These are phyloP conservation scores for Marmota monax DNA, from an alignment of 2,113 vertebrate species.

Conservation along the genomic window DNA sequence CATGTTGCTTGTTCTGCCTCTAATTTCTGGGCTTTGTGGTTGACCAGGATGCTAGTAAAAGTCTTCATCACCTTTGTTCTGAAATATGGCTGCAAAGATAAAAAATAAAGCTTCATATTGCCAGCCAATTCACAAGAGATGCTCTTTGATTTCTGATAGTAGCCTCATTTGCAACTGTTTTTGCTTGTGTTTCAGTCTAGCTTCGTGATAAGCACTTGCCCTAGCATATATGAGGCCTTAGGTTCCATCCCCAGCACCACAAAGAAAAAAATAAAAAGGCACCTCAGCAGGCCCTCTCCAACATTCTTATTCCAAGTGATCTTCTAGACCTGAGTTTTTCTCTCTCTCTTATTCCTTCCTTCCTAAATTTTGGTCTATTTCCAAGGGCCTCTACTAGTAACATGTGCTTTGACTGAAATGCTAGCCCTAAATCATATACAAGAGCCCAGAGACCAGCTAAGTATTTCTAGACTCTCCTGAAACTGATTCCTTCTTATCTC, in stretches of 20 bases:
- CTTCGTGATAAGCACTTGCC: background rate
- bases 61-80: background rate
- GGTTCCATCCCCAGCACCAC: background rate
- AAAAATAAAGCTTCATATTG: background rate
- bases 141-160: background rate
- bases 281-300: background rate
- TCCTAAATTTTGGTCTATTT: background rate
- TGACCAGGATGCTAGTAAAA: background rate
- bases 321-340: background rate
- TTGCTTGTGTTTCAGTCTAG: background rate
- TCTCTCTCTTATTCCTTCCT: background rate
- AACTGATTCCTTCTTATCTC: background rate
- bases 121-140: background rate
- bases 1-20: background rate
- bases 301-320: background rate
- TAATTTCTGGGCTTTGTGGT: constrained; percentile 35
- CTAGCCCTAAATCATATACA: background rate
- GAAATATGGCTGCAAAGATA: background rate
- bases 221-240: background rate
- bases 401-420: background rate
- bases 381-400: background rate
- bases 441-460: background rate
- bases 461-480: background rate
- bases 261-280: no score
- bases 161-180: background rate